Evolutionary conservation across 1,140 invertebrate genomes (phyloP).

Genomic region (Hypsibius dujardini): DNA sequence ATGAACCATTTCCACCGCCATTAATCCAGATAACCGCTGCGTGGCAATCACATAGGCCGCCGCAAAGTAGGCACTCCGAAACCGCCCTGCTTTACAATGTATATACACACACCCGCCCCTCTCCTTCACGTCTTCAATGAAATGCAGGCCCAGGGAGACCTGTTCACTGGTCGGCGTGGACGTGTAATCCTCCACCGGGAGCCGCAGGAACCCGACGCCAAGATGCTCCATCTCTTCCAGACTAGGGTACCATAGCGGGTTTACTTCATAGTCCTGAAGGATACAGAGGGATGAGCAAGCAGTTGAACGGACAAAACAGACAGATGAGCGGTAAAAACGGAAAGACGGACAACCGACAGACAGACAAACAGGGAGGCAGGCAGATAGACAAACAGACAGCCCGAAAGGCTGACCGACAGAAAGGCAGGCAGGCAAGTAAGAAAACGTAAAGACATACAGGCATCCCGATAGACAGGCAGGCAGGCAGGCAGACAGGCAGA

Average conservation of each 20-base stretch:
- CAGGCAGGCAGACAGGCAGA: too few relatives aligned
- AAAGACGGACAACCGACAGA: too few relatives aligned
- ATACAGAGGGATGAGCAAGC: too few relatives aligned
- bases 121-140: background rate
- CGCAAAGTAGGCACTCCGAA: slow-evolving; percentile 11
- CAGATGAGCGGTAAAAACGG: too few relatives aligned
- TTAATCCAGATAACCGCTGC: background rate
- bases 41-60: slow-evolving; percentile 3
- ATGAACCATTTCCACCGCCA: background rate
- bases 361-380: too few relatives aligned
- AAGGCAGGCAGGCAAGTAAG: too few relatives aligned
- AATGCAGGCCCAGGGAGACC: background rate
- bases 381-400: too few relatives aligned
- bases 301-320: too few relatives aligned
- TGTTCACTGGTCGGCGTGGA: background rate
- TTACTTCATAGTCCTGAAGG: slow-evolving; percentile 58
- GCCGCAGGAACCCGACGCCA: background rate
- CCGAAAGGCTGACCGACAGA: too few relatives aligned
- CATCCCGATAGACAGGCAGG: too few relatives aligned
- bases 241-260: background rate
- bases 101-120: background rate
- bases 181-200: slow-evolving; percentile 1
- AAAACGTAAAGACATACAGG: too few relatives aligned
- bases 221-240: background rate
- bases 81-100: slow-evolving; percentile 13